Evolutionary conservation across 2,888 invertebrate genomes (phyloP).

Genomic region (Cephus runcator): DNA sequence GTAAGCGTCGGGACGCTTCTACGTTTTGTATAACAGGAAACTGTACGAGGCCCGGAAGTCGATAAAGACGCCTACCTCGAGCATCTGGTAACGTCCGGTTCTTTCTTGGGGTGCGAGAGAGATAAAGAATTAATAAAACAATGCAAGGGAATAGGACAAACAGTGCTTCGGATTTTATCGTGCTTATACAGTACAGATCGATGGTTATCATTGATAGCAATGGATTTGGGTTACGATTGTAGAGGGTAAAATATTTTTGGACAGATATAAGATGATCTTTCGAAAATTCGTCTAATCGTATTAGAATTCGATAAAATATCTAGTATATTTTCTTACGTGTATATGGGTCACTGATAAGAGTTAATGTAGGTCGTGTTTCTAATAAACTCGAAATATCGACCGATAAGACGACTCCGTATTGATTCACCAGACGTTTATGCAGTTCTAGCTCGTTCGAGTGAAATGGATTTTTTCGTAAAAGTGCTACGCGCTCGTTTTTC

Average conservation of each 20-base stretch:
- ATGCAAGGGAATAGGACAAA: not conserved
- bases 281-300: not conserved
- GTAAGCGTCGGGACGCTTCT: constrained; percentile 4
- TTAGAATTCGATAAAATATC: not conserved
- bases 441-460: not conserved
- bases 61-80: constrained; percentile 18
- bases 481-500: not conserved
- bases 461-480: not conserved
- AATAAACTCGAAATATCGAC: not conserved
- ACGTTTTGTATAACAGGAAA: not conserved
- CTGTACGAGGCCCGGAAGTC: constrained; percentile 20
- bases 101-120: not conserved
- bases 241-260: not conserved
- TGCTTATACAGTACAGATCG: not conserved
- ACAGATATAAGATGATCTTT: not conserved
- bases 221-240: not conserved
- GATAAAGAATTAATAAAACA: not conserved
- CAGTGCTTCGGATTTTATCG: not conserved
- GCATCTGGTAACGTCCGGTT: not conserved
- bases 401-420: not conserved
- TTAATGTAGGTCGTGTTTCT: not conserved
- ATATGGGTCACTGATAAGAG: not conserved
- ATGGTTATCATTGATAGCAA: not conserved
- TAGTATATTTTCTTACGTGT: not conserved
- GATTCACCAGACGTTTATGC: not conserved